Evolutionary conservation across 2,888 invertebrate species (phyloP).

Genomic region (Aquatica leii): DNA sequence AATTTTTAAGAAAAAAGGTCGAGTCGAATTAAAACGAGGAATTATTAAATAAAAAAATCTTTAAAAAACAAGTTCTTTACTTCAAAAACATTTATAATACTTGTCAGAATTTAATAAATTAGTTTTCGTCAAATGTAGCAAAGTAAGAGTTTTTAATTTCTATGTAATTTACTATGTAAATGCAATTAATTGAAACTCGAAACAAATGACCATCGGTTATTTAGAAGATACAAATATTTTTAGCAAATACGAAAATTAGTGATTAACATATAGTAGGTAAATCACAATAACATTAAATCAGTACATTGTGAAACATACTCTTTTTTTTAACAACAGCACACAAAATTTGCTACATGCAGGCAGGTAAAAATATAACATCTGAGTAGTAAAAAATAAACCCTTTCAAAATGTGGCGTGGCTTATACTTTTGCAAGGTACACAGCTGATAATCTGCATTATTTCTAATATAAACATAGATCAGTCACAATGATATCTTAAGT

Average conservation of each 20-base stretch:
- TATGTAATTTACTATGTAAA: conserved; percentile 19
- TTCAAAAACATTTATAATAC: conserved; percentile 62
- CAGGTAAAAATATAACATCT: conserved; percentile 51
- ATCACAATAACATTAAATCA: conserved; percentile 56
- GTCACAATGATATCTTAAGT: conserved; percentile 60
- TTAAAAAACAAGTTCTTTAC: conserved; percentile 61
- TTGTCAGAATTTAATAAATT: conserved; percentile 46
- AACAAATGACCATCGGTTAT: conserved; percentile 11
- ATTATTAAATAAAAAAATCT: conserved; percentile 4
- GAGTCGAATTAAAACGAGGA: too few species aligned
- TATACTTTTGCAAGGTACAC: conserved; percentile 58
- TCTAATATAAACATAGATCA: conserved; percentile 57
- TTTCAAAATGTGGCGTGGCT: conserved; percentile 38
- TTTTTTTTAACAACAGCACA: conserved; percentile 50
- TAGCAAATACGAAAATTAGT: conserved; percentile 37
- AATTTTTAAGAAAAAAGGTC: too few species aligned
- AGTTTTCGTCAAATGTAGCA: conserved; percentile 37
- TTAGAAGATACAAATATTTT: conserved; percentile 15
- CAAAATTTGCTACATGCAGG: conserved; percentile 56
- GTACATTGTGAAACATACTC: conserved; percentile 49
- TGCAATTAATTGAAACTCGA: conserved; percentile 18
- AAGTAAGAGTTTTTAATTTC: conserved; percentile 28
- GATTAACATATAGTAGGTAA: conserved; percentile 53
- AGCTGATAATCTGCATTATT: conserved; percentile 54
- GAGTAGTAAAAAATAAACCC: conserved; percentile 30